phyloP scores from a whole-genome alignment of 2,888 invertebrate species.

The Embidobia sp. region DNA sequence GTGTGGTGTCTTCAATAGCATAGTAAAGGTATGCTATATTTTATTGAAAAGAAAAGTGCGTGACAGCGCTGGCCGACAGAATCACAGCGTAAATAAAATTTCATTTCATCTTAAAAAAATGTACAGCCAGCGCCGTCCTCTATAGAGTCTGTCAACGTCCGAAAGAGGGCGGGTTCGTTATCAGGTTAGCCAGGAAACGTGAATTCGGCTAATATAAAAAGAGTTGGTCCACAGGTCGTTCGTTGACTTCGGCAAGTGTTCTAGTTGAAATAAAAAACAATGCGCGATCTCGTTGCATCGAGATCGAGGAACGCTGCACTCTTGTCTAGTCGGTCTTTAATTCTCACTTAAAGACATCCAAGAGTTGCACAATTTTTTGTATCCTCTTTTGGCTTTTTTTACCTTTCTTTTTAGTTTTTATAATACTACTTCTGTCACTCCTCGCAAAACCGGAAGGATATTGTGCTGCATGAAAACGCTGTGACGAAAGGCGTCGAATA shows the following conservation, averaged over 20 bases:
- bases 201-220: constrained; percentile 54
- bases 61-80: background rate
- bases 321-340: constrained; percentile 49
- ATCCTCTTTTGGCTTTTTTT: background rate
- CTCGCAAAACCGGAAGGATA: constrained; percentile 63
- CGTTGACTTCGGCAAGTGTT: constrained; percentile 50
- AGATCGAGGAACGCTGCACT: constrained; percentile 42
- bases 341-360: constrained; percentile 53
- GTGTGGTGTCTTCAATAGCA: background rate
- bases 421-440: constrained; percentile 7
- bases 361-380: constrained; percentile 18
- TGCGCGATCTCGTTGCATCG: background rate
- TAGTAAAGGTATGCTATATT: constrained; percentile 13
- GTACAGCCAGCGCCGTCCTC: background rate
- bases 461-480: constrained; percentile 49
- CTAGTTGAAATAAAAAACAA: constrained; percentile 28
- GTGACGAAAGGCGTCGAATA: constrained; percentile 23
- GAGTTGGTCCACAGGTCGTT: constrained; percentile 61
- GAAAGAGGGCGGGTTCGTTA: background rate
- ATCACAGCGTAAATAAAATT: constrained; percentile 27
- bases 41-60: background rate
- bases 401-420: background rate
- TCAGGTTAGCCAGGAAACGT: background rate
- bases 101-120: constrained; percentile 21
- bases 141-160: background rate